Evolutionary conservation across 2,113 vertebrate genomes (phyloP).

Genomic region (Poecilia latipinna): DNA sequence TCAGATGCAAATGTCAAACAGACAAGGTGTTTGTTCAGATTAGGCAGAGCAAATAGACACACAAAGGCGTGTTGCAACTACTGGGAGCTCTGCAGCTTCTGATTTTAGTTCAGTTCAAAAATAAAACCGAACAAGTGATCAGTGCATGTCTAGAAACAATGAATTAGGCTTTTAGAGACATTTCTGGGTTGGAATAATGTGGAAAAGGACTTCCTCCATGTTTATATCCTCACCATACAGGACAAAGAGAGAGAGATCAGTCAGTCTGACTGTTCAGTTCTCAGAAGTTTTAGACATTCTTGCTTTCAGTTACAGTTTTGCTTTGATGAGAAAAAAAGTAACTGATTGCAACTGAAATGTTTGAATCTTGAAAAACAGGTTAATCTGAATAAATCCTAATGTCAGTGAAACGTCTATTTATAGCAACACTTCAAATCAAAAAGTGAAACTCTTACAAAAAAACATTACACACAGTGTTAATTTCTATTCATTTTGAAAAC

Average conservation of each 20-base stretch:
- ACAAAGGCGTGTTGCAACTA: neutral
- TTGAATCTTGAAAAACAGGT: neutral
- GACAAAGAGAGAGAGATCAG: neutral
- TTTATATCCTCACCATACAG: neutral
- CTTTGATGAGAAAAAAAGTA: neutral
- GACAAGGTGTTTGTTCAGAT: constrained; percentile 22
- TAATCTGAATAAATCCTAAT: neutral
- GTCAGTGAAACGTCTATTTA: neutral
- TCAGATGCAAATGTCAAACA: constrained; percentile 33
- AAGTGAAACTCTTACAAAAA: neutral
- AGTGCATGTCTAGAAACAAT: too few species aligned
- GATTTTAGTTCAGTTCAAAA: too few species aligned
- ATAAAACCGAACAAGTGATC: too few species aligned
- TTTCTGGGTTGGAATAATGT: neutral
- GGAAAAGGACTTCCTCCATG: neutral
- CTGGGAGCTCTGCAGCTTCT: neutral
- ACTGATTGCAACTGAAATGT: neutral
- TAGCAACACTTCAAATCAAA: neutral
- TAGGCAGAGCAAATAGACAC: neutral
- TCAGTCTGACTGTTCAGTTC: neutral
- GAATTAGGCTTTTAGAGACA: too few species aligned
- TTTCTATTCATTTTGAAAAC: neutral
- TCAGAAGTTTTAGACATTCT: neutral
- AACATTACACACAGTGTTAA: neutral
- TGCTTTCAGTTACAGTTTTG: neutral